These are phyloP conservation scores for Megaustenia siamemsis DNA, from an alignment of 2,888 invertebrate species.

Conservation along the genomic window DNA sequence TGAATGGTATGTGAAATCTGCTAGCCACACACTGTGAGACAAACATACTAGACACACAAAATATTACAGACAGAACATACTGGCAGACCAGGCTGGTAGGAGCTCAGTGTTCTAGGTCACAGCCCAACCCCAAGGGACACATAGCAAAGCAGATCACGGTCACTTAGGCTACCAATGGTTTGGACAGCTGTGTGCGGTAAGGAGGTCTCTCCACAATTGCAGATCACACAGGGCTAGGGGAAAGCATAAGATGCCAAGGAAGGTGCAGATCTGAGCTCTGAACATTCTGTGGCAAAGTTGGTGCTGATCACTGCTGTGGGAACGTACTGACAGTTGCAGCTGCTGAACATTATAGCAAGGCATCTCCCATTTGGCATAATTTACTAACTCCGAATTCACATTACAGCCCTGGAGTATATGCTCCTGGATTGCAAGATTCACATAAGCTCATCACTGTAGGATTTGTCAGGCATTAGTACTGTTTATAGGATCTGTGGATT, in stretches of 20 bases:
- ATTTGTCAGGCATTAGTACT: too few relatives aligned
- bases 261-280: constrained; percentile 26
- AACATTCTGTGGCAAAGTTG: constrained; percentile 19
- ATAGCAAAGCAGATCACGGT: constrained; percentile 49
- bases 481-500: too few relatives aligned
- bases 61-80: constrained; percentile 52
- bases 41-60: too few relatives aligned
- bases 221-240: constrained; percentile 36
- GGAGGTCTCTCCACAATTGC: constrained; percentile 21
- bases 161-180: constrained; percentile 41
- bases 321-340: background rate
- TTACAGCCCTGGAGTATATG: too few relatives aligned
- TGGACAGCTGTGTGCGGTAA: background rate
- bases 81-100: constrained; percentile 28
- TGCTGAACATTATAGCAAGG: background rate
- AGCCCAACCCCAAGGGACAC: constrained; percentile 45
- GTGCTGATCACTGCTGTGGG: background rate
- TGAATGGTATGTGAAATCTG: background rate
- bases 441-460: too few relatives aligned
- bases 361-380: background rate
- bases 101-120: constrained; percentile 38
- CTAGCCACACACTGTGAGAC: background rate
- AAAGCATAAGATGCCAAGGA: constrained; percentile 14
- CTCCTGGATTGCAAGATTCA: too few relatives aligned
- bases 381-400: too few relatives aligned